phyloP scores from a whole-genome alignment of 2,797 vertebrate species.

The Lagothrix lagotricha region DNA sequence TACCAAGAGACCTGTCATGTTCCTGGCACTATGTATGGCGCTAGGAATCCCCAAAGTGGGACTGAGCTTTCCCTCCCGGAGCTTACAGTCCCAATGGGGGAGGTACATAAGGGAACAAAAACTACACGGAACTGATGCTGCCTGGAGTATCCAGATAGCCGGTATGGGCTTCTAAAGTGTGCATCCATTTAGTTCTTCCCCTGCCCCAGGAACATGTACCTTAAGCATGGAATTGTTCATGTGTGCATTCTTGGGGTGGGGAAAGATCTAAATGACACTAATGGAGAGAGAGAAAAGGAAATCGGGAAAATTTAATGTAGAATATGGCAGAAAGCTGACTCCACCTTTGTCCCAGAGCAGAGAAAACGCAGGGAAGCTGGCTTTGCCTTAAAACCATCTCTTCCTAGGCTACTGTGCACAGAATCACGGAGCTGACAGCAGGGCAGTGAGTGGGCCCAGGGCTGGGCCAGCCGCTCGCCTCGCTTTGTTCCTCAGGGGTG shows the following conservation, averaged over 20 bases:
- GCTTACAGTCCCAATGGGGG: background rate
- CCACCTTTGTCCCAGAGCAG: background rate
- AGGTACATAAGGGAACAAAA: background rate
- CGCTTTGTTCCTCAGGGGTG: slow-evolving; percentile 37
- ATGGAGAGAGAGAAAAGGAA: background rate
- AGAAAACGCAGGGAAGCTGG: background rate
- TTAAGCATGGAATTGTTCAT: background rate
- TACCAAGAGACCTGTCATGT: background rate
- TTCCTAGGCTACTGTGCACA: background rate
- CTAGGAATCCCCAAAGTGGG: background rate
- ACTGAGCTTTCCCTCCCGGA: background rate
- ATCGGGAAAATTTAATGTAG: background rate
- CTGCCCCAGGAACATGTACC: background rate
- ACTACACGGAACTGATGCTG: background rate
- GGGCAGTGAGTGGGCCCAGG: background rate
- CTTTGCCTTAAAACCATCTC: background rate
- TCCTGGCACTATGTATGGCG: rapidly evolving
- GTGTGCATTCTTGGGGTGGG: rapidly evolving
- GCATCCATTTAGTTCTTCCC: background rate
- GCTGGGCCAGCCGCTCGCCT: background rate
- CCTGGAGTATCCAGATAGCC: background rate
- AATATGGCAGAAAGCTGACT: background rate
- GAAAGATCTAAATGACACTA: background rate
- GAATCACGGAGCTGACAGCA: background rate
- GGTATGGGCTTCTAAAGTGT: background rate